These are phyloP conservation scores for Ctena decussata DNA, from an alignment of 2,888 invertebrate genomes.

Conservation along the genomic window DNA sequence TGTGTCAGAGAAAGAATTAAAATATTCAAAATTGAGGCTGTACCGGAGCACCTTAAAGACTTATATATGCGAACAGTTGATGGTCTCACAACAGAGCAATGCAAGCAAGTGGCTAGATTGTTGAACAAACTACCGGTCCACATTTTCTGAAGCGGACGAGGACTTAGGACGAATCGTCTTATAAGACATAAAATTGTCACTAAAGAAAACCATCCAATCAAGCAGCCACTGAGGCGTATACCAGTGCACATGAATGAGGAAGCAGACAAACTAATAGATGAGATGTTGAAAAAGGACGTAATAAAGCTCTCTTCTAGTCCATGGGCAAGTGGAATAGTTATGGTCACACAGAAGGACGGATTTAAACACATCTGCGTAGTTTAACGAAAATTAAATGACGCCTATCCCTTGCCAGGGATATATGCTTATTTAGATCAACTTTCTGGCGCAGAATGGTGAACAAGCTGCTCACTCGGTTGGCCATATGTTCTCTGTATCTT, in stretches of 20 bases:
- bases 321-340: neutral
- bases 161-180: conserved; percentile 40
- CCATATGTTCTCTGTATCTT: no score
- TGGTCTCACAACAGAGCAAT: no score
- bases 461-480: no score
- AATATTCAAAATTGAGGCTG: no score
- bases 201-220: conserved; percentile 42
- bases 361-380: neutral
- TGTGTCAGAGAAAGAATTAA: no score
- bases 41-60: no score
- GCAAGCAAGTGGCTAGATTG: no score
- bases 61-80: no score
- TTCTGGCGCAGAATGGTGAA: conserved; percentile 16
- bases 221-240: conserved; percentile 42
- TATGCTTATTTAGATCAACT: neutral
- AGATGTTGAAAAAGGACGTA: neutral
- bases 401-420: neutral
- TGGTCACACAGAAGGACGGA: conserved; percentile 8
- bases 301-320: neutral
- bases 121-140: no score
- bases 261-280: neutral
- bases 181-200: conserved; percentile 50
- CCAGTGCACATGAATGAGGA: conserved; percentile 10
- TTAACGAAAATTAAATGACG: neutral
- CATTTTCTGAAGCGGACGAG: no score